Evolutionary conservation across 2,888 invertebrate genomes (phyloP), one percentile per base, ranked within the genome.

Genomic region (Aspidiotus destructor): DNA sequence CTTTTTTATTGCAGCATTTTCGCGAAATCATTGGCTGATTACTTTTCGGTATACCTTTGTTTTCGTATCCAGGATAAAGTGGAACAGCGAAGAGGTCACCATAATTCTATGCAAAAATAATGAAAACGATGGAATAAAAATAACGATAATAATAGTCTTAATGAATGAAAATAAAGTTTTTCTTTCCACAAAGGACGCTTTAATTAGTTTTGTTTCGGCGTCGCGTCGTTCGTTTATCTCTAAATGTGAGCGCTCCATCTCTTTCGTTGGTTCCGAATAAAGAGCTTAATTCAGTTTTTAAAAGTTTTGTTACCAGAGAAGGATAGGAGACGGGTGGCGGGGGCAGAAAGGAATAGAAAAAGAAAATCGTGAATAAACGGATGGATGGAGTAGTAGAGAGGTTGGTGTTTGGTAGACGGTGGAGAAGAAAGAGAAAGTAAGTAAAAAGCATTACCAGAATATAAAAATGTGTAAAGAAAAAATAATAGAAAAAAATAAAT

Each of bases 241-340:
- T 58, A 58, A 58, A 58, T 58, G 13, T 58, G 17, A 58, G 28
- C 58, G 40, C 58, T 40, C 58, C 28, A 58, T 58, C 28, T 58
- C 58, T 17, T 40, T 58, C 28, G 17, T 40, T 16, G 40, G 13
- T 40, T 28, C 16, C 13, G 40, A 40, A 58, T 40, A 11, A 58
- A 58, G 58, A 58, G 28, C 58, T 17, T 58, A 58, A 58, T 58
- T 58, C 58, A 58, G 58, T 58, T 58, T 58, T 58, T 58, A 58
- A 58, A 58, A 58, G 58, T 58, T 54, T 58, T 28, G 55, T 55
- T 13, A 48, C 48, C 48, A 48, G 48, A 48, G n/a, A 48, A 48
- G n/a, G n/a, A 2, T 13, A 28, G 13, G 9, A 8, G 58, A 28
- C 40, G 58, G 58, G 40, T 5, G 40, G 58, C 13, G 13, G 16